Evolutionary conservation across 2,113 vertebrate genomes (phyloP).

Genomic region (Melanocharis versteri): DNA sequence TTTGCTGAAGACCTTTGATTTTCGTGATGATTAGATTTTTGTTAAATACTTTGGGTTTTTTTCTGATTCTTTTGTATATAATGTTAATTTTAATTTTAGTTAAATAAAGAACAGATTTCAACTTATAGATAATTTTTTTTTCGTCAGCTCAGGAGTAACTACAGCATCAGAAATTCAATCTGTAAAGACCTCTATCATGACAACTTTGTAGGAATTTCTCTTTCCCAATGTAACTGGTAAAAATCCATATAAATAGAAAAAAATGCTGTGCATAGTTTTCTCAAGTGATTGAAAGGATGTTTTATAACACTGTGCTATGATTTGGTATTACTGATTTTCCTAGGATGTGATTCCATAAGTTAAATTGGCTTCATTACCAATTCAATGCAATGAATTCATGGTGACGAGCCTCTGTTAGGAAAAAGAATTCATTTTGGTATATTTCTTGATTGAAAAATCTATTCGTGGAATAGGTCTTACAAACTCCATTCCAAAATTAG

Average conservation of each 20-base stretch:
- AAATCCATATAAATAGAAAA: neutral
- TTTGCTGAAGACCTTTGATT: neutral
- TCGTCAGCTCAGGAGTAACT: neutral
- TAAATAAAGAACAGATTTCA: neutral
- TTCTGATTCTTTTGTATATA: neutral
- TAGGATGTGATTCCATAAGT: neutral
- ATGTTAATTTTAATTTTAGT: neutral
- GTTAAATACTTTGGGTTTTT: neutral
- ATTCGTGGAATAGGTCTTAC: neutral
- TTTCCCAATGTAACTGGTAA: neutral
- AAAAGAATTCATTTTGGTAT: neutral
- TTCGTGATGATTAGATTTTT: neutral
- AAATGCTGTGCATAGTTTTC: neutral
- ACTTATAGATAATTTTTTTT: neutral
- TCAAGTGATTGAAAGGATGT: neutral
- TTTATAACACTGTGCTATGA: neutral
- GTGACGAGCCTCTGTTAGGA: neutral
- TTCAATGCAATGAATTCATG: neutral
- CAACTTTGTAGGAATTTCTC: neutral
- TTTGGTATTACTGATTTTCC: neutral
- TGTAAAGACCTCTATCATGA: neutral
- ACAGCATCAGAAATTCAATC: neutral
- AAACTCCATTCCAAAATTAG: neutral
- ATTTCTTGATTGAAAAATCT: neutral
- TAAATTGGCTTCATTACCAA: neutral